Percentiles rank a stretch among this genome's conserved stretches.
These are phyloP conservation scores for Aurelia aurita complex sp. Pacific DNA, from an alignment of 30 jellyfish, hydroid and myxozoan genomes.

Conservation along the genomic window DNA sequence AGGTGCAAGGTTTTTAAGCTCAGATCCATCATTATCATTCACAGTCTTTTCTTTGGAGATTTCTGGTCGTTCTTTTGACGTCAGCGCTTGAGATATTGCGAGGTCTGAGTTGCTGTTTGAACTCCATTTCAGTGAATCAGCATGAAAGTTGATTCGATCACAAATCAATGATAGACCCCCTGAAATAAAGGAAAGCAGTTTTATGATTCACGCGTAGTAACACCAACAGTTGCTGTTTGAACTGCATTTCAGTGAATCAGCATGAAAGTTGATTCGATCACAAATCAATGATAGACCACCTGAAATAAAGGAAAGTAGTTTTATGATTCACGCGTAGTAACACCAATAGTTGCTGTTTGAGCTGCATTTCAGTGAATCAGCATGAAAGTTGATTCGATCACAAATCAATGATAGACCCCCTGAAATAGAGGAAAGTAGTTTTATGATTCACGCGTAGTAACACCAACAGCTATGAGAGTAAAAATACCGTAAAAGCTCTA, in stretches of 20 bases:
- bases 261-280: constrained; percentile 27
- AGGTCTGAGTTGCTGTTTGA: constrained; percentile 1
- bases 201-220: not conserved
- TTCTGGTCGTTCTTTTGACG: constrained; percentile 4
- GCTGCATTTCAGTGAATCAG: constrained; percentile 20
- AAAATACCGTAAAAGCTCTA: too few species aligned
- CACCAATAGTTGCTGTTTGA: constrained; percentile 8
- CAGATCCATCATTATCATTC: constrained; percentile 55
- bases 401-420: constrained; percentile 41
- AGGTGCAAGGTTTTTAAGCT: constrained; percentile 84
- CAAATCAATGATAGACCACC: constrained; percentile 41
- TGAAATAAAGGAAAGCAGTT: not conserved
- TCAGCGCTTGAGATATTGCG: constrained; percentile 11
- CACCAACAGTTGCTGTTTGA: constrained; percentile 8
- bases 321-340: too few species aligned
- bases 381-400: constrained; percentile 27
- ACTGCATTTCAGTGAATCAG: constrained; percentile 21
- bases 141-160: constrained; percentile 27
- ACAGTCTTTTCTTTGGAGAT: not conserved
- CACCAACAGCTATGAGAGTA: too few species aligned
- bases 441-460: too few species aligned
- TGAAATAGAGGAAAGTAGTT: not conserved
- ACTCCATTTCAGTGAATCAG: constrained; percentile 23
- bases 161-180: constrained; percentile 41
- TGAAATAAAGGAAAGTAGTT: not conserved